phyloP scores from a whole-genome alignment of 2,888 invertebrate species.

The Agrochola macilenta region DNA sequence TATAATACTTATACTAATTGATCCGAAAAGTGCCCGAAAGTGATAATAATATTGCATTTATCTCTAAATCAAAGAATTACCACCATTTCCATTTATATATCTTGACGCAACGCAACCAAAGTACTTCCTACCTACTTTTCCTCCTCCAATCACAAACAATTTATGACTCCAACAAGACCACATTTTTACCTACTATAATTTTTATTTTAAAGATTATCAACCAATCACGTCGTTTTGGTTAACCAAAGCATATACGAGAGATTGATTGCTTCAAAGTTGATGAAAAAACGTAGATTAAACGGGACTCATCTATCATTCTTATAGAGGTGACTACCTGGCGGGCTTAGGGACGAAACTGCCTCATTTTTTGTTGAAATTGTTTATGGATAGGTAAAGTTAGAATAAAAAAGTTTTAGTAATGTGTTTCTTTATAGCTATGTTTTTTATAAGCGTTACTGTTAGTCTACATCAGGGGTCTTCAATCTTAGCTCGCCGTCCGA shows the following conservation, averaged over 20 bases:
- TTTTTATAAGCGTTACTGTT: background rate
- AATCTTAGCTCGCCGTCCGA: no score
- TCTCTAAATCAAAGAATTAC: no score
- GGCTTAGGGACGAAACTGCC: slow-evolving; percentile 14
- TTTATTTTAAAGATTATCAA: background rate
- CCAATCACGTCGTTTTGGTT: slow-evolving; percentile 37
- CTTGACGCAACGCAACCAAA: background rate
- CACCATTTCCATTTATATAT: no score
- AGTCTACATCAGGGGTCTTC: no score
- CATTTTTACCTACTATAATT: no score
- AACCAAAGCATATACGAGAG: slow-evolving; percentile 36
- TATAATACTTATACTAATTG: no score
- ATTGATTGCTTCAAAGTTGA: slow-evolving; percentile 52
- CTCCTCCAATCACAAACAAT: background rate
- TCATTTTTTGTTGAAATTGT: slow-evolving; percentile 13
- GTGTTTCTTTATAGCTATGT: background rate
- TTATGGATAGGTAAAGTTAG: background rate
- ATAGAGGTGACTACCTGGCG: slow-evolving; percentile 20
- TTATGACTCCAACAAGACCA: background rate
- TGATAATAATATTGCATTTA: no score
- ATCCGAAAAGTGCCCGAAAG: no score
- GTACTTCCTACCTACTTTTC: no score
- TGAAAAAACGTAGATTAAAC: slow-evolving; percentile 51
- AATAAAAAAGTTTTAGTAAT: background rate
- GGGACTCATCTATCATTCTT: slow-evolving; percentile 57